Evolutionary conservation across 2,797 vertebrate genomes (phyloP), one percentile per base, ranked within the genome.

Genomic region (Danionella dracula): DNA sequence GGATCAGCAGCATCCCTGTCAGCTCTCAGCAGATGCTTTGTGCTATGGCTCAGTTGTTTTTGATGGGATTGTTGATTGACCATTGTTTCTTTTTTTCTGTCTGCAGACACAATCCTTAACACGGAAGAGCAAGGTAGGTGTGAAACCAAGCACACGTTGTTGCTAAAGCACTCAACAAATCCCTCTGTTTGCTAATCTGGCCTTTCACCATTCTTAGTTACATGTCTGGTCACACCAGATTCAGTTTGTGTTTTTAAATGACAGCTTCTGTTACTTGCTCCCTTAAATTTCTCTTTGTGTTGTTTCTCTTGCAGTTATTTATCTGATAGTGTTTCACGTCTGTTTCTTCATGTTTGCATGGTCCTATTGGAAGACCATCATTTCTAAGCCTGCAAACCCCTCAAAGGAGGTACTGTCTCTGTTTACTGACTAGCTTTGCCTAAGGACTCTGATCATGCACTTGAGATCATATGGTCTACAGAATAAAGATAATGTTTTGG

Each of bases 281-380:
- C 1, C 13, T 37, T 53, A 20, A 38, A 59, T 34, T 51, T 9
- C 42, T n/a, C 12, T 8, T 12, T 57, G 4, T 72, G 31, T 15
- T 79, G 82, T 83, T 85, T 55, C 41, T 42, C 66, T 57, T 85
- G 79, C 91, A 96, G 96, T 92, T 89, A 85, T 93, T 84, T 99
- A 96, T 87, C 89, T 99, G 90, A 87, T 97, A 81, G 77, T 96
- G 83, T 99, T 98, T 82, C 95, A 99, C 82, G 79, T 93, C 79
- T 92, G 85, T 78, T 89, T 99, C 83, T 48, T 88, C 81, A 92
- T 98, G 92, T 98, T 99, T 81, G 83, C 96, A 55, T 99, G 96
- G 96, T 94, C 96, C 20, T 98, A 98, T 84, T 96, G 95, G 94
- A 98, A 93, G 88, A 96, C 96, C 49, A 95, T 99, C 80, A 89